Percentiles rank a stretch among this genome's conserved stretches.
phyloP scores from a whole-genome alignment of 2,797 vertebrate species.

The Channallabes apus region DNA sequence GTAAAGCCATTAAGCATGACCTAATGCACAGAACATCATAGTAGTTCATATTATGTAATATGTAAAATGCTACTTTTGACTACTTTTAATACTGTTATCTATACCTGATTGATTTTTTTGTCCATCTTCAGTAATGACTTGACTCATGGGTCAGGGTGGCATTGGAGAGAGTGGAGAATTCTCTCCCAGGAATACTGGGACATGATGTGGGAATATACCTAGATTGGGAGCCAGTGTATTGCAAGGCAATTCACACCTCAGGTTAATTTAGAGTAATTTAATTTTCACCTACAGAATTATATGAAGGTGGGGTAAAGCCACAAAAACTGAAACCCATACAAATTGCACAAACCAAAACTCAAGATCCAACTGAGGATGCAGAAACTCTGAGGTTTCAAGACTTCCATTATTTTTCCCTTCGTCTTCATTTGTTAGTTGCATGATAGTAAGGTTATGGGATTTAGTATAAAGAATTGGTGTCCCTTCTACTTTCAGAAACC shows the following conservation, averaged over 20 bases:
- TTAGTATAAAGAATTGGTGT: not conserved
- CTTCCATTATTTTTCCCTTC: not conserved
- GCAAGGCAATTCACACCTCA: not conserved
- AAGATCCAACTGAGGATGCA: not conserved
- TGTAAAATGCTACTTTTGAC: not conserved
- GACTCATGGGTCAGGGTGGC: not conserved
- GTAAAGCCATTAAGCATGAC: not conserved
- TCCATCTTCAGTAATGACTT: not conserved
- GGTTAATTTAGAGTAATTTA: not conserved
- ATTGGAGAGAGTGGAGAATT: not conserved
- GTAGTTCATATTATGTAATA: not conserved
- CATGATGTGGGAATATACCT: not conserved
- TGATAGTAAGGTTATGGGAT: not conserved
- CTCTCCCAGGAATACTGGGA: not conserved
- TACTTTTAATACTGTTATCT: not conserved
- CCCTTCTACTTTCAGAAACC: slow-evolving; percentile 78
- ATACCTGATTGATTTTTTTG: not conserved
- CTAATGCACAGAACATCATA: not conserved
- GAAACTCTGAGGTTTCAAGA: too few species aligned
- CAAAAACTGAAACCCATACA: not conserved
- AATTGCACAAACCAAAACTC: not conserved
- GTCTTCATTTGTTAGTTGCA: not conserved
- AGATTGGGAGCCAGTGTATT: not conserved
- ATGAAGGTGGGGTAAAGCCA: not conserved
- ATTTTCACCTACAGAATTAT: not conserved